A percentile compares a stretch with the other conserved stretches of the same genome.
Evolutionary conservation across 2,888 invertebrate genomes (phyloP).

Genomic region (Lasioglossum pauxillum): DNA sequence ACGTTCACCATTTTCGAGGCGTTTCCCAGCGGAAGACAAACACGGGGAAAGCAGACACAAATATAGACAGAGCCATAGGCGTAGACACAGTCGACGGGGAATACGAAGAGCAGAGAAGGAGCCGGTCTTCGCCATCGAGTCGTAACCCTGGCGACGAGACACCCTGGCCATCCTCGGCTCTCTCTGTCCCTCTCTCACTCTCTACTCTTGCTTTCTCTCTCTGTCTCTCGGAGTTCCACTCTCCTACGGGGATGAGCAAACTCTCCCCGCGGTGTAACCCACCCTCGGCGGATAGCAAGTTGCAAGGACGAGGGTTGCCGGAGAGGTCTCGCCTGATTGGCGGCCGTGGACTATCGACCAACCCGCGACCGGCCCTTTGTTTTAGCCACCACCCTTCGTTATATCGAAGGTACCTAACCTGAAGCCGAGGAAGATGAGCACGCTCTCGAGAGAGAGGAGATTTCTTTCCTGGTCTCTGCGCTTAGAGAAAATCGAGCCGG

Average conservation of each 20-base stretch:
- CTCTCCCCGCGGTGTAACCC: slow-evolving; percentile 67
- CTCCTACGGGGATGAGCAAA: slow-evolving; percentile 68
- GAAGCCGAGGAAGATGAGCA: slow-evolving; percentile 63
- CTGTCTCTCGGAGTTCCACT: slow-evolving; percentile 57
- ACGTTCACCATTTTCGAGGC: slow-evolving; percentile 50
- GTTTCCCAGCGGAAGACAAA: slow-evolving; percentile 50
- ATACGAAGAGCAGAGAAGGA: slow-evolving; percentile 37
- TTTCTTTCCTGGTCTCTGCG: slow-evolving; percentile 49
- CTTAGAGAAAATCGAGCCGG: slow-evolving; percentile 50
- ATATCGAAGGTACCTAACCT: slow-evolving; percentile 69
- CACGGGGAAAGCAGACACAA: slow-evolving; percentile 35
- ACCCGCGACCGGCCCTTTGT: slow-evolving; percentile 83
- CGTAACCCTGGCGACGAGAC: slow-evolving; percentile 81
- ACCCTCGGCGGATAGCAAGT: slow-evolving; percentile 72
- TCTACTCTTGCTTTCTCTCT: not conserved
- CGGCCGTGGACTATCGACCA: slow-evolving; percentile 84
- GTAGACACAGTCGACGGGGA: slow-evolving; percentile 24
- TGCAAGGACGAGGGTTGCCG: slow-evolving; percentile 77
- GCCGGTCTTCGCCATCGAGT: slow-evolving; percentile 65
- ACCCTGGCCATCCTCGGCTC: slow-evolving; percentile 66
- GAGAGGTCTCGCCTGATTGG: slow-evolving; percentile 83
- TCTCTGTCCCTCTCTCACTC: slow-evolving; percentile 26
- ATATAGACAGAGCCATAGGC: slow-evolving; percentile 38
- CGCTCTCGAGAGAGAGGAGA: slow-evolving; percentile 51
- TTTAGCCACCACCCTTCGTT: slow-evolving; percentile 81